Base-by-base conservation (phyloP, 2,888 invertebrate genomes). In the Drosophila paramelanica region DNA sequence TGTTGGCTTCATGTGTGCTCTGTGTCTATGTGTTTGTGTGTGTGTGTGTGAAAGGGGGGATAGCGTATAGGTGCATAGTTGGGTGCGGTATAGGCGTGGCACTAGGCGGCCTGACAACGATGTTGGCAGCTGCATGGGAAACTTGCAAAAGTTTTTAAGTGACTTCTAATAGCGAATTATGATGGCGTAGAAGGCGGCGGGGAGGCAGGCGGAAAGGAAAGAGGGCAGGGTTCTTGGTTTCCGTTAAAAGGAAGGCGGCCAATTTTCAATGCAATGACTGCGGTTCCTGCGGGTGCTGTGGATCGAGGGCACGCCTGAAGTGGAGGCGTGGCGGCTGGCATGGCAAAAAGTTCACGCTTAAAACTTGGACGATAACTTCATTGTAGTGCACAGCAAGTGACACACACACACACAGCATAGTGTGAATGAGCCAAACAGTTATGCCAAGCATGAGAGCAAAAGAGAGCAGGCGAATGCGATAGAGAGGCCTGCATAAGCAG, bases 281-380 rank as follows among this genome's bases (percentile, higher is more conserved):
- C 47, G 80, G 77, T 53, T 51, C 41, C 62, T 68, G 45, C n/a
- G 1, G 41, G 14, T 1, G 17, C 20, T 1, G 43, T 33, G 7
- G 1, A 7, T 6, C 6, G 13, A 23, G 43, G 17, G 25, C 31
- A 5, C 1, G 25, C n/a, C 23, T 46, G 17, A 51, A 65, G 59
- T 68, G 70, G 25, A 50, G 75, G 76, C 78, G 62, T 70, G 60
- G 76, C 52, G 56, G 62, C 47, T 52, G 69, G 75, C 69, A 66
- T 14, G 53, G 65, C 73, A 81, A 77, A 82, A 83, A 83, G 82
- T 83, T 88, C 87, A 88, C 78, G 89, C 84, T 83, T 81, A 71
- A 88, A 83, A 88, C 89, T 83, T 88, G 87, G 81, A 83, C 82
- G 89, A 88, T 83, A 86, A 83, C 87, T 83, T 83, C 84, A 88